A percentile compares a stretch with the other conserved stretches of the same genome.
Evolutionary conservation across 2,888 invertebrate genomes (phyloP).

Genomic region (Deroplatys truncata): DNA sequence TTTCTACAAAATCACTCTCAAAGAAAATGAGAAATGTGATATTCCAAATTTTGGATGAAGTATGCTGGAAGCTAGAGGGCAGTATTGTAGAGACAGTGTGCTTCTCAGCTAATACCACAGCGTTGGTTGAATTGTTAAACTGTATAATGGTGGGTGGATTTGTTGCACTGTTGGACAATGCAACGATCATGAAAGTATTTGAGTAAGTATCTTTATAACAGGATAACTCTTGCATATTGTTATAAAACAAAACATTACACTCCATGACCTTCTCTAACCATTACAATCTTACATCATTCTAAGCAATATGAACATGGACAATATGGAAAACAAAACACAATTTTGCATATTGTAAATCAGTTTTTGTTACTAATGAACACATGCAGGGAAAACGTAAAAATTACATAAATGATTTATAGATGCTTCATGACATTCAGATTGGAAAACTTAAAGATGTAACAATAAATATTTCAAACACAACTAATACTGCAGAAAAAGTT

Average conservation of each 20-base stretch:
- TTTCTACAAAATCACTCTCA: constrained; percentile 21
- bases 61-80: constrained; percentile 21
- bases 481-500: too few species aligned
- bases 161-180: constrained; percentile 19
- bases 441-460: too few species aligned
- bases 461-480: too few species aligned
- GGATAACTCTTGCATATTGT: background rate
- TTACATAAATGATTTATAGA: too few species aligned
- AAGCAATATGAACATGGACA: too few species aligned
- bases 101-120: constrained; percentile 15
- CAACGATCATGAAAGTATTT: constrained; percentile 22
- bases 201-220: background rate
- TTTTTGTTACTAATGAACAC: too few species aligned
- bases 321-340: too few species aligned
- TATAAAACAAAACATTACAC: background rate
- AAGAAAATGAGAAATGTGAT: constrained; percentile 29
- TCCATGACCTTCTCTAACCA: too few species aligned
- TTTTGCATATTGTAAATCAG: too few species aligned
- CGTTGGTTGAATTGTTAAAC: constrained; percentile 18
- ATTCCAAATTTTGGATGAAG: constrained; percentile 29
- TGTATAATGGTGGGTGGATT: constrained; percentile 22
- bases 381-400: too few species aligned
- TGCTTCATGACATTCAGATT: too few species aligned
- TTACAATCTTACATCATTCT: background rate
- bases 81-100: constrained; percentile 26